phyloP scores from a whole-genome alignment of 2,113 vertebrate species.

The Calidris pygmaea region DNA sequence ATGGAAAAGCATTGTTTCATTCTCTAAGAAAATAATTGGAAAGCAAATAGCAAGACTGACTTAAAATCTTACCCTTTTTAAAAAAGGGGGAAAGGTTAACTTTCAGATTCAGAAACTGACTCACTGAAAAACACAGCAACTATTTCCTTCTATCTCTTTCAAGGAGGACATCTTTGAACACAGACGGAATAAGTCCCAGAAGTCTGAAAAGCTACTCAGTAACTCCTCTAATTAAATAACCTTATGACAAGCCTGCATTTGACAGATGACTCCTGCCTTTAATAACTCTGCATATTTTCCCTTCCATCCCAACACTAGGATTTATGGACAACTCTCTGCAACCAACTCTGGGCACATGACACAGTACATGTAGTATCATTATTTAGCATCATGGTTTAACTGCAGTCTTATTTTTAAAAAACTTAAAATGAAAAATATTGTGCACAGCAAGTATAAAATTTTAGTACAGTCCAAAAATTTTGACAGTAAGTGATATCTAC shows the following conservation, averaged over 20 bases:
- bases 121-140: background rate
- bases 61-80: background rate
- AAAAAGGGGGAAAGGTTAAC: background rate
- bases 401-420: background rate
- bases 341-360: background rate
- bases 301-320: background rate
- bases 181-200: background rate
- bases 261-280: constrained; percentile 1
- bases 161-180: background rate
- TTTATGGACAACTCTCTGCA: background rate
- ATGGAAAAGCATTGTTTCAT: background rate
- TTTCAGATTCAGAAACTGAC: background rate
- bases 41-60: background rate
- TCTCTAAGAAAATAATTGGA: background rate
- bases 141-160: background rate
- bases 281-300: background rate
- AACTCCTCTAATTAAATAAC: background rate
- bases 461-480: background rate
- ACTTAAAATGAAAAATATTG: background rate
- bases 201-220: constrained; percentile 13
- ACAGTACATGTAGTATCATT: accelerated
- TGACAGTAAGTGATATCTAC: background rate
- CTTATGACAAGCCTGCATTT: background rate
- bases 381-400: background rate
- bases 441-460: background rate